phyloP scores from a whole-genome alignment of 2,888 invertebrate species.

The Drosophila austrosaltans region DNA sequence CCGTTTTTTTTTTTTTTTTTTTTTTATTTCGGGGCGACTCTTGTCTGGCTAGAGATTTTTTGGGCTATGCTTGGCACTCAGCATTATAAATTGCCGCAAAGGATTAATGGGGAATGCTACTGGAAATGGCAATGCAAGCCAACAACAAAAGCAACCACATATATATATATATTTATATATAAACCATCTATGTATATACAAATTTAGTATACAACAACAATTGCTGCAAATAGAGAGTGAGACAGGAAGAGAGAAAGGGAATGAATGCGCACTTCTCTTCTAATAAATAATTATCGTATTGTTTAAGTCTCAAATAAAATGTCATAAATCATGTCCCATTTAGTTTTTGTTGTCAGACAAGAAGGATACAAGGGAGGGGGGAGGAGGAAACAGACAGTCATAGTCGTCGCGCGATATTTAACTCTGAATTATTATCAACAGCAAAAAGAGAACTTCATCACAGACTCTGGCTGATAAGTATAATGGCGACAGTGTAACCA shows the following conservation, averaged over 20 bases:
- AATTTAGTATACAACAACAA: slow-evolving; percentile 30
- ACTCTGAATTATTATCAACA: slow-evolving; percentile 57
- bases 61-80: slow-evolving; percentile 51
- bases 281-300: slow-evolving; percentile 63
- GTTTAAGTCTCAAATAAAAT: slow-evolving; percentile 57
- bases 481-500: slow-evolving; percentile 30
- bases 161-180: background rate
- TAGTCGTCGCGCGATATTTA: slow-evolving; percentile 48
- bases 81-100: slow-evolving; percentile 58
- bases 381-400: background rate
- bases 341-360: slow-evolving; percentile 1
- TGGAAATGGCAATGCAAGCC: slow-evolving; percentile 40
- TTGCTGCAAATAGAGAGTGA: slow-evolving; percentile 20
- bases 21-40: slow-evolving; percentile 5
- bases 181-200: slow-evolving; percentile 31
- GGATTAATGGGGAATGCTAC: slow-evolving; percentile 20
- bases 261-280: slow-evolving; percentile 16
- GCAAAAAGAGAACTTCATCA: slow-evolving; percentile 26
- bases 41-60: slow-evolving; percentile 14
- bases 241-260: background rate
- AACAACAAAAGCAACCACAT: slow-evolving; percentile 41
- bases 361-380: background rate
- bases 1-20: slow-evolving; percentile 27
- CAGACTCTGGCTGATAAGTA: slow-evolving; percentile 45
- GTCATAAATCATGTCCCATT: slow-evolving; percentile 53